Base-by-base conservation (phyloP, 53 echinoderm and acorn worm genomes). In the Holothuria scabra region DNA sequence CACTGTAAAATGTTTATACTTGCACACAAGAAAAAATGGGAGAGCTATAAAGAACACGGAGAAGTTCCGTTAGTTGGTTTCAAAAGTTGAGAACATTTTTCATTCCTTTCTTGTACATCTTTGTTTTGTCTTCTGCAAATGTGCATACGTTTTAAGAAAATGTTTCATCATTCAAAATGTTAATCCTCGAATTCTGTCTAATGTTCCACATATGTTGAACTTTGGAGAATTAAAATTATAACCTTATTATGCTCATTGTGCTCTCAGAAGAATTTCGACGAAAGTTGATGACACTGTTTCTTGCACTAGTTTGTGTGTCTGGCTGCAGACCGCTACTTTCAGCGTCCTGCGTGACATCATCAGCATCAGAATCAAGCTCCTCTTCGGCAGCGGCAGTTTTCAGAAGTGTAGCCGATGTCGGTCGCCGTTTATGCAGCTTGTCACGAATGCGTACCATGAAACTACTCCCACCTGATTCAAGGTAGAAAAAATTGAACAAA, bases 201-300 rank as follows among this genome's bases (percentile, higher is more conserved):
- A n/a, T n/a, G n/a, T n/a, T n/a, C n/a, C n/a, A n/a, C n/a, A n/a
- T n/a, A n/a, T n/a, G n/a, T n/a, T n/a, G n/a, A n/a, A n/a, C n/a
- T n/a, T n/a, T n/a, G 23, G 8, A 7, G 12, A 62, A 62, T 28
- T 28, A 64, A 64, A 12, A 64, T 22, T 11, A 6, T 30, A 20
- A 93, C 93, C 93, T 93, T 67, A 93, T 93, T 46, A 93, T 90
- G 80, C 93, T 93, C 13, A 87, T 57, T 37, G 85, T 90, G 56
- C 83, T 81, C 52, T 93, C 87, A 0, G 87, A 74, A n/a, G 86
- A 87, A 32, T 85, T 87, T 60, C 85, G 80, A 12, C 88, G 85
- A 32, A 93, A 80, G 70, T 85, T 87, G 61, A 93, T 66, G 75
- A 75, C 14, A 75, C 75, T 38, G 79, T 41, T 80, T 23, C 13